Evolutionary conservation across 2,113 vertebrate species (phyloP).

Genomic region (Rafetus swinhoei): DNA sequence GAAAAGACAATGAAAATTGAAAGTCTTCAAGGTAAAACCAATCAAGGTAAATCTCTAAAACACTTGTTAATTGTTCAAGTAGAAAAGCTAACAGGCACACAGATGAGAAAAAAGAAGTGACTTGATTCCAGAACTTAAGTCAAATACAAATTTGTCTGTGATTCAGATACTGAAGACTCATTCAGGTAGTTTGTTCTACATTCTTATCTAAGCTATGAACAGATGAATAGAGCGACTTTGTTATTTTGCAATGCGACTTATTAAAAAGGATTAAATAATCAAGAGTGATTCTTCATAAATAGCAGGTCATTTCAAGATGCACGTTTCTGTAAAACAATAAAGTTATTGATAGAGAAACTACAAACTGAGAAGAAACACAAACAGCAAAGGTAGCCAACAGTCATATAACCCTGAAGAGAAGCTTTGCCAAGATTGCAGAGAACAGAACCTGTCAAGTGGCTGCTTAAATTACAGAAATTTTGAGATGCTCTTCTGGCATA

Average conservation of each 20-base stretch:
- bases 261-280: neutral
- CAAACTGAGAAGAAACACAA: neutral
- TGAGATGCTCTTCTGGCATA: neutral
- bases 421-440: neutral
- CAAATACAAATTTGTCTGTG: neutral
- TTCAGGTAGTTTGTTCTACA: neutral
- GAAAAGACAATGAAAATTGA: constrained; percentile 42
- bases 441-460: neutral
- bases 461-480: neutral
- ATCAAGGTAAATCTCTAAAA: constrained; percentile 25
- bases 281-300: neutral
- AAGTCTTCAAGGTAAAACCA: constrained; percentile 54
- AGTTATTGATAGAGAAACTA: neutral
- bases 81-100: neutral
- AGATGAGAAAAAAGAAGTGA: neutral
- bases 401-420: neutral
- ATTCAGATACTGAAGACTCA: neutral
- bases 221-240: neutral
- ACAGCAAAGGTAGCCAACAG: neutral
- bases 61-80: neutral
- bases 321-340: neutral
- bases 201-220: neutral
- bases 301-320: neutral
- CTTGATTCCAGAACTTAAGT: neutral
- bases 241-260: neutral